Conservation (phyloP, 2,797 vertebrate genomes). For the Distichodus sexfasciatus region DNA sequence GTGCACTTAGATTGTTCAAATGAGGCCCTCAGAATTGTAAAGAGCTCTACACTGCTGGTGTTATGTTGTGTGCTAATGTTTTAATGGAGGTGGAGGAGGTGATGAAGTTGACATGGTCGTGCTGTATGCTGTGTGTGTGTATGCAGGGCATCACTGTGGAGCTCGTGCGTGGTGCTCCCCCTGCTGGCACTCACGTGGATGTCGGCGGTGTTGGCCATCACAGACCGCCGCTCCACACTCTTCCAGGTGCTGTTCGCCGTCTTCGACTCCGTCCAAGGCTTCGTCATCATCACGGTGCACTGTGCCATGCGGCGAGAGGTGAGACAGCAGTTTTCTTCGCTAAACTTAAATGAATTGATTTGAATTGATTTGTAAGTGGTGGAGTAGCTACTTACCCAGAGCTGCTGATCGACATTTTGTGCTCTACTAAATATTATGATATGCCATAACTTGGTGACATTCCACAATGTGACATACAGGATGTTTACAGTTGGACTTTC, state of each 20-base stretch:
- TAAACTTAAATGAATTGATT: not conserved
- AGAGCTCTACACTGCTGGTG: too few species aligned
- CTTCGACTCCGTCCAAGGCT: slow-evolving; percentile 96
- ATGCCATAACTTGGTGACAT: too few species aligned
- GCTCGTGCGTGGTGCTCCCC: slow-evolving; percentile 98
- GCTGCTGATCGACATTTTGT: too few species aligned
- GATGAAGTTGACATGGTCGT: not conserved
- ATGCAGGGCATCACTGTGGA: slow-evolving; percentile 97
- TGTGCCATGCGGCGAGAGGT: slow-evolving; percentile 97
- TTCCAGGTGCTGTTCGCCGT: slow-evolving; percentile 98
- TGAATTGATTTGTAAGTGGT: too few species aligned
- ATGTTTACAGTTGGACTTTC: too few species aligned
- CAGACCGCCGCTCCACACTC: slow-evolving; percentile 94
- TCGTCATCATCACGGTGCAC: slow-evolving; percentile 96
- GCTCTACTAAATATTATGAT: too few species aligned
- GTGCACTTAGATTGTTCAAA: too few species aligned
- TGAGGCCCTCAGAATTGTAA: too few species aligned
- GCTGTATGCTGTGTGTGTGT: slow-evolving; percentile 38
- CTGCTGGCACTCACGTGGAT: slow-evolving; percentile 98
- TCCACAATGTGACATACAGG: too few species aligned
- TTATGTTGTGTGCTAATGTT: not conserved
- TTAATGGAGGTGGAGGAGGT: not conserved
- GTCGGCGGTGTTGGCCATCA: slow-evolving; percentile 98
- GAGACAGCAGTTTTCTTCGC: slow-evolving; percentile 44
- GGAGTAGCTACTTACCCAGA: too few species aligned